Conservation (phyloP, 2,888 invertebrate genomes). For the Halictus quadricinctus region DNA sequence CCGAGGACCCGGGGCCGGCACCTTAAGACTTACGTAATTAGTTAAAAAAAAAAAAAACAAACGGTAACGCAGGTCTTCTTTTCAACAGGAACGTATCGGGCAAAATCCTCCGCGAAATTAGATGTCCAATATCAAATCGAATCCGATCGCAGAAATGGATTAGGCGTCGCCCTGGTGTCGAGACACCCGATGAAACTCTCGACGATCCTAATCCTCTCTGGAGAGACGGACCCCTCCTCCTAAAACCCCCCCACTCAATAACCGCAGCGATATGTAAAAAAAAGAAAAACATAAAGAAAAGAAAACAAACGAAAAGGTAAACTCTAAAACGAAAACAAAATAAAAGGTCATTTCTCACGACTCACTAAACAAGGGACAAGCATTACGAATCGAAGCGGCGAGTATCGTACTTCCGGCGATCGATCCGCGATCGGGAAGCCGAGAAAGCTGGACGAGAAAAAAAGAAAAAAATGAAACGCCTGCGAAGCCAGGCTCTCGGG, state of each 20-base stretch:
- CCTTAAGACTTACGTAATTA: slow-evolving; percentile 12
- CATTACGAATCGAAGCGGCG: slow-evolving; percentile 68
- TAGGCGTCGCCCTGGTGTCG: not conserved
- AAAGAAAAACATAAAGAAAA: not conserved
- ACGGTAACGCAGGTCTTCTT: not conserved
- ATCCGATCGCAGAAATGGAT: not conserved
- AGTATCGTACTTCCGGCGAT: slow-evolving; percentile 67
- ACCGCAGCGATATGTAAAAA: slow-evolving; percentile 23
- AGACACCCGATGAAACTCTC: not conserved
- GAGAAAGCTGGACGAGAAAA: slow-evolving; percentile 43
- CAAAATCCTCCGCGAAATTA: slow-evolving; percentile 16
- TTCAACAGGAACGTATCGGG: slow-evolving; percentile 3
- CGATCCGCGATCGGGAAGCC: slow-evolving; percentile 54
- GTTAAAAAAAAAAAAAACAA: not conserved
- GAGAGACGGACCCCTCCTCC: not conserved
- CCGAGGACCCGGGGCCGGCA: not conserved
- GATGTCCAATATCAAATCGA: slow-evolving; percentile 4
- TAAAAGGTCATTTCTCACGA: slow-evolving; percentile 37
- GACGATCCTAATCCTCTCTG: slow-evolving; percentile 17
- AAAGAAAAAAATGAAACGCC: not conserved
- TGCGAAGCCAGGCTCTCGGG: slow-evolving; percentile 49
- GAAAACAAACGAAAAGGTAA: no score
- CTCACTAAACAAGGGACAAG: slow-evolving; percentile 52
- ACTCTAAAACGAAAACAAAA: not conserved
- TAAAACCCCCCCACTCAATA: not conserved